Percentiles rank a stretch among this genome's conserved stretches.
These are phyloP conservation scores for Phodopus roborovskii DNA, from an alignment of 2,113 vertebrate genomes.

Conservation along the genomic window DNA sequence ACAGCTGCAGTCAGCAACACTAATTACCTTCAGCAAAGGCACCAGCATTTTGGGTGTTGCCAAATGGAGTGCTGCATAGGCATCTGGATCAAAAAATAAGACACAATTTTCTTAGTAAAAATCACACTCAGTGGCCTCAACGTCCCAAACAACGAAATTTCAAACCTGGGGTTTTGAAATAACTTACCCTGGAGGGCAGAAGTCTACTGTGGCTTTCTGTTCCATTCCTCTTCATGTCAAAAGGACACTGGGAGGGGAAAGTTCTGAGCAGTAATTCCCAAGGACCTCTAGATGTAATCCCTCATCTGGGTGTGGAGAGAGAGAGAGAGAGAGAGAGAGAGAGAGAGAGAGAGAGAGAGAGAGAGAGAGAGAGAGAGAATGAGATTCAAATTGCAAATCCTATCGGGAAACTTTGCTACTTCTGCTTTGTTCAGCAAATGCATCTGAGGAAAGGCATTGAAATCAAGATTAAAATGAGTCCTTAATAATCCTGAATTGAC, in stretches of 20 bases:
- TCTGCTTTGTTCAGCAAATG: constrained; percentile 55
- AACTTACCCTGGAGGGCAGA: background rate
- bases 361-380: constrained; percentile 14
- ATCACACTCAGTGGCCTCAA: constrained; percentile 3
- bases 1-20: constrained; percentile 47
- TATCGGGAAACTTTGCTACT: constrained; percentile 27
- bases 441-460: constrained; percentile 69
- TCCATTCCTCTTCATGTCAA: background rate
- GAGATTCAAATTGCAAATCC: constrained; percentile 21
- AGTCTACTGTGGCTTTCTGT: too few relatives aligned
- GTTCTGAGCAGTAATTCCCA: background rate
- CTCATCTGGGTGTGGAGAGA: constrained; percentile 18
- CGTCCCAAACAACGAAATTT: background rate
- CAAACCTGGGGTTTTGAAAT: background rate
- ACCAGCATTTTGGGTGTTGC: constrained; percentile 56
- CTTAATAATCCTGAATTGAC: constrained; percentile 61
- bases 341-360: constrained; percentile 18
- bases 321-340: background rate
- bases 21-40: constrained; percentile 61
- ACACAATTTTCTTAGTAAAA: constrained; percentile 60
- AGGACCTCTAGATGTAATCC: constrained; percentile 38
- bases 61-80: constrained; percentile 32
- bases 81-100: constrained; percentile 33
- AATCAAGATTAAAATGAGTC: constrained; percentile 72
- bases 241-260: background rate